Evolutionary conservation across 2,113 vertebrate genomes (phyloP).

Genomic region (Tamias sibiricus): DNA sequence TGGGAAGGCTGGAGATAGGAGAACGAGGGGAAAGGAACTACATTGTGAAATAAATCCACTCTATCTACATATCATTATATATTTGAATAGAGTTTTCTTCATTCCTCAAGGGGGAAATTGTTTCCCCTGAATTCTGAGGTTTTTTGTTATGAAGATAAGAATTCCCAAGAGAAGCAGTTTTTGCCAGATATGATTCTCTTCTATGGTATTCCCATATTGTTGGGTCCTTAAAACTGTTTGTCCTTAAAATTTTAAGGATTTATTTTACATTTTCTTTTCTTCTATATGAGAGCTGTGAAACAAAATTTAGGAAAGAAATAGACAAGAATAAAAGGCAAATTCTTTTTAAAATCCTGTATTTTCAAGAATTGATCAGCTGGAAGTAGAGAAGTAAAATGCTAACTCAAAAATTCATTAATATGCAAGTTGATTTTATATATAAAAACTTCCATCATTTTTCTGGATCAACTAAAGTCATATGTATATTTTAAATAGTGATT

Average conservation of each 20-base stretch:
- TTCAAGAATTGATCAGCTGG: neutral
- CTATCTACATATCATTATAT: neutral
- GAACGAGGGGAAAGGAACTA: neutral
- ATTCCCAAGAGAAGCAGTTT: too few relatives aligned
- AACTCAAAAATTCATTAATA: neutral
- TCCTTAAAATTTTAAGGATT: slow-evolving; percentile 11
- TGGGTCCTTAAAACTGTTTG: neutral
- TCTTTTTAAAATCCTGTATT: slow-evolving; percentile 46
- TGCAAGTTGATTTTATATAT: neutral
- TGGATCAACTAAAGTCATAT: neutral
- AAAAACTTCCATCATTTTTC: slow-evolving; percentile 23
- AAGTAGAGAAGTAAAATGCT: neutral
- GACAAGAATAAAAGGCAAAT: neutral
- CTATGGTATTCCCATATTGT: neutral
- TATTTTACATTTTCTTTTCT: slow-evolving; percentile 35
- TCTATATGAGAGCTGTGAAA: neutral
- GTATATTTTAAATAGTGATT: too few relatives aligned
- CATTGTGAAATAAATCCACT: neutral
- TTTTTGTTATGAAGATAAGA: neutral
- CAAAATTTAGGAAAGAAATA: neutral
- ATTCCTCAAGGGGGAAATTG: neutral
- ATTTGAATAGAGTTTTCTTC: neutral
- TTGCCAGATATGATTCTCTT: neutral
- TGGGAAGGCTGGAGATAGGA: too few relatives aligned
- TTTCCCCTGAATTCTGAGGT: neutral